Conservation (phyloP, 2,888 invertebrate genomes). For the Ditula angustiorana region DNA sequence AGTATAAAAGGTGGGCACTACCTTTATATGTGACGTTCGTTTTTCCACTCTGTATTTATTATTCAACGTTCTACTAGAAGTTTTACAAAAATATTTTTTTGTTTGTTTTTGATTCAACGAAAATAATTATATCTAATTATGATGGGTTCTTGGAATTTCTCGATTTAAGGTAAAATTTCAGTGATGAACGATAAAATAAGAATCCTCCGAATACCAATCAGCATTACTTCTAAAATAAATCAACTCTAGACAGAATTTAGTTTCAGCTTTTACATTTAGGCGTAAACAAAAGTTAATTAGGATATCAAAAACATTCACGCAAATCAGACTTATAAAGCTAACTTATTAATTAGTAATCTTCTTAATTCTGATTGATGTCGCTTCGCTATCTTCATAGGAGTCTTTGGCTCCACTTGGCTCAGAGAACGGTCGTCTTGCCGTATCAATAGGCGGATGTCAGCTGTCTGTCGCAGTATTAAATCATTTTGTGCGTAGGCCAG, state of each 20-base stretch:
- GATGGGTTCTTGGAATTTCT: too few species aligned
- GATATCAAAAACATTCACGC: neutral
- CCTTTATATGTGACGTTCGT: too few species aligned
- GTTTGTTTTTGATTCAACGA: too few species aligned
- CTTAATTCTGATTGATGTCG: neutral
- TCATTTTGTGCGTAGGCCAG: conserved; percentile 5
- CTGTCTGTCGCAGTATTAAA: conserved; percentile 11
- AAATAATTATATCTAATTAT: too few species aligned
- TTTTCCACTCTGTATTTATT: too few species aligned
- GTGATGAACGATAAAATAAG: too few species aligned
- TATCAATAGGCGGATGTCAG: conserved; percentile 6
- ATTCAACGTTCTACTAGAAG: too few species aligned
- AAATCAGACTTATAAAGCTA: neutral
- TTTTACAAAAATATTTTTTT: too few species aligned
- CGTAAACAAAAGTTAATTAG: neutral
- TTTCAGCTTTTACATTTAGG: neutral
- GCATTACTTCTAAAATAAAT: too few species aligned
- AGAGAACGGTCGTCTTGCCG: neutral
- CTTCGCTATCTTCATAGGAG: neutral
- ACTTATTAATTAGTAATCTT: conserved; percentile 5
- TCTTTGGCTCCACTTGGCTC: neutral
- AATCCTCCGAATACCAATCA: too few species aligned
- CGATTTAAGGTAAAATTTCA: too few species aligned
- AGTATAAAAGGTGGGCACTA: too few species aligned
- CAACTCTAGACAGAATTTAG: neutral